A percentile compares a stretch with the other conserved stretches of the same genome.
phyloP scores from a whole-genome alignment of 2,888 invertebrate species.

The Dasypolia templi region DNA sequence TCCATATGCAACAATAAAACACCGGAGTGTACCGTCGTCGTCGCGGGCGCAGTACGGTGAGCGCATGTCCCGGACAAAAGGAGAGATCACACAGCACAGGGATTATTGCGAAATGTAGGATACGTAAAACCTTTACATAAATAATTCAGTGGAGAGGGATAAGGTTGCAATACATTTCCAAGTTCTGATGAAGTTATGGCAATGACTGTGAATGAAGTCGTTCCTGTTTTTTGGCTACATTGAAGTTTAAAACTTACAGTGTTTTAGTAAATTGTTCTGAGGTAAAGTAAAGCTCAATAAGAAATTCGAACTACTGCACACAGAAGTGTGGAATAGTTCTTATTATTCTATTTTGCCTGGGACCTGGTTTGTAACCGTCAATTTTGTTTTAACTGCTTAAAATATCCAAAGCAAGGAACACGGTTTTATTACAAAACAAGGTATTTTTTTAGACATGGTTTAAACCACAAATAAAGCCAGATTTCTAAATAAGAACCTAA shows the following conservation, averaged over 20 bases:
- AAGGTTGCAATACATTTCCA: no score
- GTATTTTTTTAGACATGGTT: no score
- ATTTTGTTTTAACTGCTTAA: not conserved
- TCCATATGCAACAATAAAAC: conserved; percentile 81
- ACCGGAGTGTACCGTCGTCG: conserved; percentile 58
- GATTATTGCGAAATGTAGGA: conserved; percentile 70
- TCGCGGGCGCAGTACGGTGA: conserved; percentile 77
- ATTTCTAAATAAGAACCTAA: no score
- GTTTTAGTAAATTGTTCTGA: not conserved
- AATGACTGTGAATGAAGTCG: no score
- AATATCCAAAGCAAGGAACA: not conserved
- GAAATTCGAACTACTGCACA: not conserved
- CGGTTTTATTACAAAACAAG: no score
- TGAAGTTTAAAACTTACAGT: not conserved
- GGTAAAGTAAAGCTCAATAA: not conserved
- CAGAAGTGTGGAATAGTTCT: no score
- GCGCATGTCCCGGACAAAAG: conserved; percentile 77
- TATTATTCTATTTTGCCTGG: no score
- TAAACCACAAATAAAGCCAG: no score
- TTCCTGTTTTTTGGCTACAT: not conserved
- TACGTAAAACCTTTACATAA: conserved; percentile 26
- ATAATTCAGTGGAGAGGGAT: not conserved
- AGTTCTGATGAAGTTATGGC: not conserved
- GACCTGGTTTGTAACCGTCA: no score
- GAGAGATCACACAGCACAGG: conserved; percentile 73